Evolutionary conservation across 2,888 invertebrate species (phyloP).

Genomic region (Galeopsomyia nigrocyanea): DNA sequence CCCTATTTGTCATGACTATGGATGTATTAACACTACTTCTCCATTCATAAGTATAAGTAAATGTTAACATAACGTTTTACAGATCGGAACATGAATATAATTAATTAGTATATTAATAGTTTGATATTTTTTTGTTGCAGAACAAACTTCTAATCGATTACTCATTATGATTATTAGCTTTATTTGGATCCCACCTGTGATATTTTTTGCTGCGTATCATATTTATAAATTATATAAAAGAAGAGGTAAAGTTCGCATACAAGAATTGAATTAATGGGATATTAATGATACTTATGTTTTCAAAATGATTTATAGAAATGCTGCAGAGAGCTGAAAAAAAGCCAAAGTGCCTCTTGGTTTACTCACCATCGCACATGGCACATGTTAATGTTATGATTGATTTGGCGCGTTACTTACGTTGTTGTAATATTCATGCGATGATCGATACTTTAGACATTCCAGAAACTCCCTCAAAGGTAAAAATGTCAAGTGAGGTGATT

Average conservation of each 20-base stretch:
- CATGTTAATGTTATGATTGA: conserved; percentile 63
- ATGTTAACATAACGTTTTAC: conserved; percentile 20
- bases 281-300: conserved; percentile 25
- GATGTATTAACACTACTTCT: conserved; percentile 62
- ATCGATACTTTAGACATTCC: conserved; percentile 62
- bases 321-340: conserved; percentile 52
- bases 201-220: conserved; percentile 60
- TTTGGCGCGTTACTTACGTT: conserved; percentile 61
- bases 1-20: conserved; percentile 56
- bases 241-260: conserved; percentile 49
- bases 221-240: conserved; percentile 60
- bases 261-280: conserved; percentile 2
- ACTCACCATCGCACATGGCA: conserved; percentile 60
- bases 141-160: conserved; percentile 56
- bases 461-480: conserved; percentile 60
- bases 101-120: conserved; percentile 2
- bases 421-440: conserved; percentile 62
- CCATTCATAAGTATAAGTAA: conserved; percentile 63
- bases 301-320: conserved; percentile 45
- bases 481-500: background rate
- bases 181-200: conserved; percentile 64
- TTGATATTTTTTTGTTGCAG: conserved; percentile 48
- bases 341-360: conserved; percentile 63
- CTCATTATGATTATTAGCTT: conserved; percentile 65
- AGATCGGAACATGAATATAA: background rate